These are phyloP conservation scores for Microtus oregoni DNA, from an alignment of 2,113 vertebrate species.

Conservation along the genomic window DNA sequence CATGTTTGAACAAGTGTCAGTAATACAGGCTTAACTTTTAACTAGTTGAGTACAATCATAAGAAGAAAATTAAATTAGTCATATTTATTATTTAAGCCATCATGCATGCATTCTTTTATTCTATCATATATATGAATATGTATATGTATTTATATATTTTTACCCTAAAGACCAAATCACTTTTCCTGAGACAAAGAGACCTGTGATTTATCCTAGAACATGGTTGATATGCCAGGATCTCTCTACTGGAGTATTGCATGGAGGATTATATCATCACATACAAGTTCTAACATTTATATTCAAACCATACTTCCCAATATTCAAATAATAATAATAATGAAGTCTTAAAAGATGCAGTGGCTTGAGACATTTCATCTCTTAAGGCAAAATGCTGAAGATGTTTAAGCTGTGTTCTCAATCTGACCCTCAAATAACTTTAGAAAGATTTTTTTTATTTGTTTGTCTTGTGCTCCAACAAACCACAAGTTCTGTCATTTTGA, in stretches of 20 bases:
- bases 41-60: neutral
- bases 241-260: neutral
- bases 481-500: neutral
- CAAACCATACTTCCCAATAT: neutral
- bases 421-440: neutral
- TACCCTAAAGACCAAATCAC: neutral
- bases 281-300: neutral
- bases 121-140: neutral
- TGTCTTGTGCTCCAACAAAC: neutral
- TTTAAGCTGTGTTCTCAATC: neutral
- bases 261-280: neutral
- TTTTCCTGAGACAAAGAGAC: neutral
- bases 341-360: neutral
- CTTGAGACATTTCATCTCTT: neutral
- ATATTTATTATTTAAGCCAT: constrained; percentile 7
- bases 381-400: neutral
- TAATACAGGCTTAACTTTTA: neutral
- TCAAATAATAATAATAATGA: neutral
- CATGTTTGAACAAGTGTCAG: neutral
- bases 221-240: neutral
- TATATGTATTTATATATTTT: neutral
- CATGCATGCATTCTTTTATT: neutral
- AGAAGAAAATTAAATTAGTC: neutral
- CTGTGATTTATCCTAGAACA: too few relatives aligned
- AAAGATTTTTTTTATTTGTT: neutral